Evolutionary conservation across 2,888 invertebrate species (phyloP).

Genomic region (Allolobophora icterica): DNA sequence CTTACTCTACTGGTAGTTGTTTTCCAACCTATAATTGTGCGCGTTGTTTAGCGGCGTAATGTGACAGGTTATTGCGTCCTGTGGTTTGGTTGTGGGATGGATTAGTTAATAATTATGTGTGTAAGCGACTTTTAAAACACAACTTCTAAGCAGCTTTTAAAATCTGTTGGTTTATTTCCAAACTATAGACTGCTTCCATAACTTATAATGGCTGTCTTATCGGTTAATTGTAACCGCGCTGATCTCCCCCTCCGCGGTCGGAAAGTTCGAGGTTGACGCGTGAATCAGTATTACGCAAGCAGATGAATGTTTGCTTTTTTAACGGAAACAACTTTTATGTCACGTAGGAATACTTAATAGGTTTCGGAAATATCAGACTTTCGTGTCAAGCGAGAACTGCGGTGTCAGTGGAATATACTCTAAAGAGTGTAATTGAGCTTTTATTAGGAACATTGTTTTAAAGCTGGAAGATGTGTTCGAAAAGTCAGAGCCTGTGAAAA

Average conservation of each 20-base stretch:
- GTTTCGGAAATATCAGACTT: slow-evolving; percentile 2
- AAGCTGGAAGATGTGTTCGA: neutral
- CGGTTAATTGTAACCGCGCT: neutral
- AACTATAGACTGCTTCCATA: neutral
- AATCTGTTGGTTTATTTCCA: neutral
- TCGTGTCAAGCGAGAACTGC: neutral
- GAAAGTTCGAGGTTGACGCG: neutral
- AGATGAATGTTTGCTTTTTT: neutral
- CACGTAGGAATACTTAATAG: neutral
- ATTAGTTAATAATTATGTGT: too few species aligned
- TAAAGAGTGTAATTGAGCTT: neutral
- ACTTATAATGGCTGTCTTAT: neutral
- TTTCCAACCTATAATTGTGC: neutral
- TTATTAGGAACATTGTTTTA: neutral
- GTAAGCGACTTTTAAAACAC: neutral
- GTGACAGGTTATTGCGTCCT: rapidly evolving
- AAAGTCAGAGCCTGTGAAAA: neutral
- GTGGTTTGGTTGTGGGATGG: too few species aligned
- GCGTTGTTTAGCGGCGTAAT: neutral
- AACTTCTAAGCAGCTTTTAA: neutral
- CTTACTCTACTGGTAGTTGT: slow-evolving; percentile 1
- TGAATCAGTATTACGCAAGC: slow-evolving; percentile 3
- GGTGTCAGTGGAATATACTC: neutral
- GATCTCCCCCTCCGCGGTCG: neutral
- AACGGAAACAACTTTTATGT: neutral